These are phyloP conservation scores for Gymnocephalus cernua DNA, from an alignment of 2,113 vertebrate genomes.

Conservation along the genomic window DNA sequence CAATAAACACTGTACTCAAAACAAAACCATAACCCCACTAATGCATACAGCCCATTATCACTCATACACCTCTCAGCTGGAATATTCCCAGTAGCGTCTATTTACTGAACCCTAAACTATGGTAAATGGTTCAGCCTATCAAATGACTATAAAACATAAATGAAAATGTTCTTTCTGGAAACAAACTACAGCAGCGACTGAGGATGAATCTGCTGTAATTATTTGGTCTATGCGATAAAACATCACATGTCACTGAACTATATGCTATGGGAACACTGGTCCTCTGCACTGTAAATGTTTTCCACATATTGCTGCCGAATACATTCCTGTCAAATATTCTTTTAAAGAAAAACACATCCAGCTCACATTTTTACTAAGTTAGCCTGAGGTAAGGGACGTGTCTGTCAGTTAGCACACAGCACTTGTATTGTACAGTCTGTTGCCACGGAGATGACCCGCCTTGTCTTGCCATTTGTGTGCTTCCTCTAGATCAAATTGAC, in stretches of 20 bases:
- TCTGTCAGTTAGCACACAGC: constrained; percentile 17
- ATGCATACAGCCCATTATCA: constrained; percentile 60
- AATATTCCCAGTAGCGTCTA: constrained; percentile 26
- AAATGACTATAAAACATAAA: constrained; percentile 1
- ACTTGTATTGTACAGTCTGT: background rate
- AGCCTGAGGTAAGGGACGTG: background rate
- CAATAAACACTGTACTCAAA: constrained; percentile 41
- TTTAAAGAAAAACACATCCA: background rate
- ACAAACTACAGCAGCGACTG: background rate
- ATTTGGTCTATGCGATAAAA: constrained; percentile 31
- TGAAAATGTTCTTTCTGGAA: constrained; percentile 31
- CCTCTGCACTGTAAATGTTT: background rate
- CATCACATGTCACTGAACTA: constrained; percentile 46
- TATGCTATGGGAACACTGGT: background rate
- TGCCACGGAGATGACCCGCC: constrained; percentile 29
- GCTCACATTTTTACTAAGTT: background rate
- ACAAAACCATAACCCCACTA: constrained; percentile 56
- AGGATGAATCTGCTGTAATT: constrained; percentile 45
- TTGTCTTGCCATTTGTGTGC: constrained; percentile 53
- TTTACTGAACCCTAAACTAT: constrained; percentile 41
- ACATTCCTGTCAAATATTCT: background rate
- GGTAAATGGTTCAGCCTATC: constrained; percentile 36
- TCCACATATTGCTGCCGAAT: background rate
- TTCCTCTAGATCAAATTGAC: constrained; percentile 63
- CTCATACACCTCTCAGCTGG: constrained; percentile 37